Base-by-base conservation (phyloP, 2,888 invertebrate genomes). In the Ashinkailepas kermadecensis region DNA sequence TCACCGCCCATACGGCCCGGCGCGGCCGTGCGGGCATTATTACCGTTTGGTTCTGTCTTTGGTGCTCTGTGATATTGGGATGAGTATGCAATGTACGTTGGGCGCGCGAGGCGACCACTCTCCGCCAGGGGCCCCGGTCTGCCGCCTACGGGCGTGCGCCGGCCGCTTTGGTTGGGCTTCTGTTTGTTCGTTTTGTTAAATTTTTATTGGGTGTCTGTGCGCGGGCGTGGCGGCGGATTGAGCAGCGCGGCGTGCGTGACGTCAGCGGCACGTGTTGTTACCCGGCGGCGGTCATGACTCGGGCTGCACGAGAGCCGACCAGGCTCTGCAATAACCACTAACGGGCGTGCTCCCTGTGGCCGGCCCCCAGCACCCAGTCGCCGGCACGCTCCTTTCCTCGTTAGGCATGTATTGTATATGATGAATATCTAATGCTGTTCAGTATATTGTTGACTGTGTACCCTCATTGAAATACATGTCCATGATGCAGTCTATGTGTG, bases 381-480 rank as follows among this genome's bases (percentile, higher is more conserved):
- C 39, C 39, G 39, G 39, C 39, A 39, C 39, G 39, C 70, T 70
- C 15, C 70, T 70, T 70, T 70, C 70, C 70, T 70, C n/a, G 70
- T 39, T 70, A 70, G 70, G 70, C 54, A 25, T 70, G 70, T 15
- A 54, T 70, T 70, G 70, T 70, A 54, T 70, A 70, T 70, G 70
- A 25, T 70, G 70, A 70, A 70, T 70, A 70, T 70, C 70, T 70
- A 70, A 70, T 70, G 70, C 39, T 70, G 70, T 70, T 70, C 70
- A 70, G 70, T 70, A 70, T 70, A 54, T 70, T 70, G 70, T 70
- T 70, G 70, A 70, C 15, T 54, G 70, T 70, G 70, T 70, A 70
- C 70, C 70, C 70, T 70, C 25, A 70, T 54, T 54, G 70, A 70
- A 70, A 70, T 70, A 70, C 70, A 70, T 70, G 70, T 70, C 70